phyloP scores from a whole-genome alignment of 2,888 invertebrate species.

The Cantharis flavilabris region DNA sequence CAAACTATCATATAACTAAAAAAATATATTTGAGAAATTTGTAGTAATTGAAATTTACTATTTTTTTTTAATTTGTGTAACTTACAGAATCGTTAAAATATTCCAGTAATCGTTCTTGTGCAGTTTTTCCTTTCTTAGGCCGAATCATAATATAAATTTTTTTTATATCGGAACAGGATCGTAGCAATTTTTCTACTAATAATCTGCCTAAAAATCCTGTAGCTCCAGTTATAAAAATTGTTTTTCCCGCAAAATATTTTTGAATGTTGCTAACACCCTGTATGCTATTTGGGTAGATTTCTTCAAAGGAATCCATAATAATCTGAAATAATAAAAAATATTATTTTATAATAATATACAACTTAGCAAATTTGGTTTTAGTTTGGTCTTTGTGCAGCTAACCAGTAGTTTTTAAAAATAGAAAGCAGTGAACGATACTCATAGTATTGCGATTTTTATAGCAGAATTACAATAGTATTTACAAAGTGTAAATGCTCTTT shows the following conservation, averaged over 20 bases:
- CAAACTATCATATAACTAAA: not conserved
- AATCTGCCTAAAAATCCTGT: slow-evolving; percentile 60
- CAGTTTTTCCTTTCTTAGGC: slow-evolving; percentile 43
- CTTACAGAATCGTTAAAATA: slow-evolving; percentile 65
- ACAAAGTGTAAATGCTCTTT: too few relatives aligned
- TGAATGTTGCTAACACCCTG: not conserved
- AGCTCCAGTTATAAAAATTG: slow-evolving; percentile 74
- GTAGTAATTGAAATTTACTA: too few relatives aligned
- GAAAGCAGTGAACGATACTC: too few relatives aligned
- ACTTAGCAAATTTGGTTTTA: too few relatives aligned
- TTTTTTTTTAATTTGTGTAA: slow-evolving; percentile 12
- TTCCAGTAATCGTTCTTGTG: slow-evolving; percentile 54
- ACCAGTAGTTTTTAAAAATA: too few relatives aligned
- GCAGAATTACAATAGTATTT: too few relatives aligned
- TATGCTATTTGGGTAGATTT: not conserved
- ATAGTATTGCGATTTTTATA: too few relatives aligned
- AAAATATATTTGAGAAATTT: not conserved
- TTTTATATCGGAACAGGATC: slow-evolving; percentile 46
- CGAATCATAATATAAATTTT: slow-evolving; percentile 43
- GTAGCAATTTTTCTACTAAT: slow-evolving; percentile 43
- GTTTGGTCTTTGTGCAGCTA: too few relatives aligned
- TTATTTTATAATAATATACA: too few relatives aligned
- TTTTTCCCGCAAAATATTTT: slow-evolving; percentile 45
- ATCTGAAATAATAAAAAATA: not conserved
- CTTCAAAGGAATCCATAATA: not conserved